Percentiles rank a stretch among this genome's conserved stretches.
Conservation (phyloP, 2,888 invertebrate species). For the Microchrysa polita region DNA sequence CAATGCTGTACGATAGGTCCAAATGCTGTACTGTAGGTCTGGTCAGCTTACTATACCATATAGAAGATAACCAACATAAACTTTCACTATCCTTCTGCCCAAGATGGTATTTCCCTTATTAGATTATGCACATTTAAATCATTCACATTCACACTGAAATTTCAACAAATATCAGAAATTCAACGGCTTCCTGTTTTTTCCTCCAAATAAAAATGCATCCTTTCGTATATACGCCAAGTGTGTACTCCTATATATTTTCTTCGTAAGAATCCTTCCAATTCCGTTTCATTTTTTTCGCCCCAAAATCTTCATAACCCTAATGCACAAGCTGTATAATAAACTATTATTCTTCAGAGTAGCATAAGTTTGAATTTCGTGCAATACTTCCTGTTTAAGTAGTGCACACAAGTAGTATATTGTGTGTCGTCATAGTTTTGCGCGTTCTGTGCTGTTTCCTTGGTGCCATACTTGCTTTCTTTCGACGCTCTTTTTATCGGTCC, state of each 20-base stretch:
- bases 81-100: too few species aligned
- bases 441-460: neutral
- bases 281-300: neutral
- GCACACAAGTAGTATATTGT: too few species aligned
- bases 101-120: too few species aligned
- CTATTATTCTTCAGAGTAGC: slow-evolving; percentile 16
- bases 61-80: too few species aligned
- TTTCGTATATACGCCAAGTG: neutral
- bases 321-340: neutral
- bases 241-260: neutral
- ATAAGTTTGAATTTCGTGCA: slow-evolving; percentile 23
- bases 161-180: too few species aligned
- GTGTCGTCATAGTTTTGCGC: neutral
- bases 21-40: too few species aligned
- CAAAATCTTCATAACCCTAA: neutral
- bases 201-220: neutral
- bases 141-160: too few species aligned
- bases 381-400: slow-evolving; percentile 28
- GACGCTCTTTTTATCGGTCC: neutral
- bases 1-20: too few species aligned
- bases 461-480: neutral
- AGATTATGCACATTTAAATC: too few species aligned
- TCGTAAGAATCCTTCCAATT: neutral
- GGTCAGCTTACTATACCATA: too few species aligned
- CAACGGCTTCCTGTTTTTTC: too few species aligned